Base-by-base conservation (phyloP, 1,140 invertebrate genomes). In the Caenorhabditis briggsae region DNA sequence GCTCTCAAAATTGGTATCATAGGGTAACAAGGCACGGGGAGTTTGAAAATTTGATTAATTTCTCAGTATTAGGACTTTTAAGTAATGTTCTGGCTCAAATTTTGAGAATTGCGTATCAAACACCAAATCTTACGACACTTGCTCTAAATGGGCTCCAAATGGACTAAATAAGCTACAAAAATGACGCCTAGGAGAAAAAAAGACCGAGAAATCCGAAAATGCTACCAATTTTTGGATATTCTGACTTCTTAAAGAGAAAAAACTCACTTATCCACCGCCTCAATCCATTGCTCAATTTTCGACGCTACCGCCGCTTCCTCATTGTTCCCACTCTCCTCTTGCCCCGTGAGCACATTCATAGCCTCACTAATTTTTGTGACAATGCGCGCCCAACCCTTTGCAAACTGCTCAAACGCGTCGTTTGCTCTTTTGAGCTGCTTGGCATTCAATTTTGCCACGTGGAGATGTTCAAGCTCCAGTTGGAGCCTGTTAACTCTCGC, bases 351-450 rank as follows among this genome's bases (percentile, higher is more conserved):
- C 25, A 84, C 61, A 82, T 90, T 90, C 14, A 91, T 83, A 23
- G 87, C 70, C 82, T 91, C 88, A 56, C 87, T 91, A 86, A 91
- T 90, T 25, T 89, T 88, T 12, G 84, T 88, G 7, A 91, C 90
- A 59, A 91, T 70, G 12, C 59, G 46, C 0, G 88, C 86, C 88
- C 88, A 88, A 33, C 86, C 84, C 82, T 84, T 87, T 16, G 86
- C 86, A 33, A 87, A 87, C 18, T 85, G 82, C 33, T 91, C 88
- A 82, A 91, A 92, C 14, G 84, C 92, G 61, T 91, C 91, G 64
- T 91, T 92, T 12, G 90, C 89, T 50, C 58, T 46, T 48, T 89
- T 90, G 2, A 91, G 58, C 56, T 91, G 85, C 48, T 88, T 65
- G 14, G 91, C 86, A 53, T 86, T 86, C 53, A 90, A 82, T 25